Evolutionary conservation across 2,797 vertebrate species (phyloP).

Genomic region (Pogonophryne albipinna): DNA sequence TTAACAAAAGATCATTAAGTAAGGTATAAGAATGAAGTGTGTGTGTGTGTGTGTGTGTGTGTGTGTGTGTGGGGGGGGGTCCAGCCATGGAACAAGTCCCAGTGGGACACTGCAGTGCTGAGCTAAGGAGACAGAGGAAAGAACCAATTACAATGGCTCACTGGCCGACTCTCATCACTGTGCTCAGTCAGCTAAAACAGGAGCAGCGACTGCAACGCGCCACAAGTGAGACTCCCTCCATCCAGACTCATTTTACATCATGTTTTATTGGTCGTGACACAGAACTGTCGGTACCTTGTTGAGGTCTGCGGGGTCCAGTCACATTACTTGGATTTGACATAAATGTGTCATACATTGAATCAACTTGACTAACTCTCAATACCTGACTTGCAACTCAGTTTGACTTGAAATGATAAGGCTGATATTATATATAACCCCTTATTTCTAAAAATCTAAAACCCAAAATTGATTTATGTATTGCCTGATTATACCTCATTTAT

Average conservation of each 20-base stretch:
- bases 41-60: constrained; percentile 16
- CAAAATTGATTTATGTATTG: neutral
- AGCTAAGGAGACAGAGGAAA: constrained; percentile 67
- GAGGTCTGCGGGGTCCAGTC: neutral
- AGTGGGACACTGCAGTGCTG: constrained; percentile 69
- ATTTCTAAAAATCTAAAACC: neutral
- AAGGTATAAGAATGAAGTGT: neutral
- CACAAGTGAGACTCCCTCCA: constrained; percentile 8
- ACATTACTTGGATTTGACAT: neutral
- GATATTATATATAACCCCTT: neutral
- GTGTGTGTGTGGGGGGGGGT: constrained; percentile 35
- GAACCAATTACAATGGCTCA: constrained; percentile 72
- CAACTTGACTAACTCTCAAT: too few relatives aligned
- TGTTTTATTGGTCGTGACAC: constrained; percentile 21
- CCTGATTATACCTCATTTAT: neutral
- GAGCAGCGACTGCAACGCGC: constrained; percentile 31
- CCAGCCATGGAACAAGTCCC: constrained; percentile 60
- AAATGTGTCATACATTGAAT: neutral
- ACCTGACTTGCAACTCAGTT: neutral
- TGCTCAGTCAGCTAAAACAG: constrained; percentile 70
- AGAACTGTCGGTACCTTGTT: neutral
- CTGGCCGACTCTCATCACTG: constrained; percentile 63
- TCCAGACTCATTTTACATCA: constrained; percentile 39
- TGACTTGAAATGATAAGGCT: neutral
- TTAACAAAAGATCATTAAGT: constrained; percentile 5